Evolutionary conservation across 92 coral and sea anemone genomes (phyloP).

Genomic region (Palythoa grandiflora): DNA sequence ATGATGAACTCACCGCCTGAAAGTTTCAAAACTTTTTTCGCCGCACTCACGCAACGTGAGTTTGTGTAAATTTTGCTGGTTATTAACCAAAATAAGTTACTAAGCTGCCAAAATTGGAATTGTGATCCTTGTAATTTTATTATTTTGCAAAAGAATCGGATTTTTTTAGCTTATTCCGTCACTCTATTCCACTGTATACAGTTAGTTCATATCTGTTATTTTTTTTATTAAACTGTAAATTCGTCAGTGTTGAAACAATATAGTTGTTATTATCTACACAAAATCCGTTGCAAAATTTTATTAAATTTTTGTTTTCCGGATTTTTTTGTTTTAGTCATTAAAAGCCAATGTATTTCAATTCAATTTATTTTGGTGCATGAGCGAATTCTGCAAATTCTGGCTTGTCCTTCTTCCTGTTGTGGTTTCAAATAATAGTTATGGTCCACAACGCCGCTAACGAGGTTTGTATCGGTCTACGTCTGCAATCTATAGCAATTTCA

Average conservation of each 20-base stretch:
- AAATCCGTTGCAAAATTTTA: background rate
- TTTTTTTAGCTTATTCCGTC: background rate
- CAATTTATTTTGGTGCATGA: background rate
- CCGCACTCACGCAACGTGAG: constrained; percentile 51
- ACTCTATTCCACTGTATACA: background rate
- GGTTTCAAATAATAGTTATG: no score
- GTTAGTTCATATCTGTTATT: background rate
- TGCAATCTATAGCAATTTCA: no score
- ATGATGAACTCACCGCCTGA: constrained; percentile 29
- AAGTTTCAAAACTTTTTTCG: constrained; percentile 42
- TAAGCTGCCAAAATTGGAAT: background rate
- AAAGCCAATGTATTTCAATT: background rate
- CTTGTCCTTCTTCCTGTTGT: no score
- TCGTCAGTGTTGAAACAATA: background rate
- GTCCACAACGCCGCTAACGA: no score
- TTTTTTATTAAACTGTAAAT: constrained; percentile 3
- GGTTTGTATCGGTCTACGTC: no score
- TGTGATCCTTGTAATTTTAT: background rate
- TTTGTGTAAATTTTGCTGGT: background rate
- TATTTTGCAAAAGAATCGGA: background rate
- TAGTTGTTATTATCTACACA: background rate
- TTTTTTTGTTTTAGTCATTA: background rate
- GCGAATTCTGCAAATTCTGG: no score
- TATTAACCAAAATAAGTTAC: background rate
- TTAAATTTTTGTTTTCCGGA: constrained; percentile 1